Conservation (phyloP, 1,140 invertebrate species). For the Goniozus legneri region DNA sequence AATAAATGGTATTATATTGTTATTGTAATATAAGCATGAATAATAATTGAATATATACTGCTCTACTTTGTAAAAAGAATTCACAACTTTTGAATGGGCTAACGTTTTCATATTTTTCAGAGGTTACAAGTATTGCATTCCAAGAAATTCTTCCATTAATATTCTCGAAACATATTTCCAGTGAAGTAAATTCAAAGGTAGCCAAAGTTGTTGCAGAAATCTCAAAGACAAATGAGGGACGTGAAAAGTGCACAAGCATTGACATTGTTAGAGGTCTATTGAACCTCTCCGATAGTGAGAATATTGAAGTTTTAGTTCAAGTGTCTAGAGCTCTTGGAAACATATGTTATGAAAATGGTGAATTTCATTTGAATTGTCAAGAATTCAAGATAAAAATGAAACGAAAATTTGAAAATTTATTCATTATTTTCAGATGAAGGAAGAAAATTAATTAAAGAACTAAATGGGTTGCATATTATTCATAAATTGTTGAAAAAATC, state of each 20-base stretch:
- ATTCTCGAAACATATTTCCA: slow-evolving; percentile 33
- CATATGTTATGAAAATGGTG: slow-evolving; percentile 84
- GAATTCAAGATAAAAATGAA: slow-evolving; percentile 11
- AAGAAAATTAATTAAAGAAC: slow-evolving; percentile 60
- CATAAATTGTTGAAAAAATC: slow-evolving; percentile 33
- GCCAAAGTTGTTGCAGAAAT: slow-evolving; percentile 70
- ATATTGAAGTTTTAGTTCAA: slow-evolving; percentile 63
- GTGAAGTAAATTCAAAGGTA: slow-evolving; percentile 37
- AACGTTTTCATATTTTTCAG: slow-evolving; percentile 23
- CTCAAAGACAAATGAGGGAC: slow-evolving; percentile 65
- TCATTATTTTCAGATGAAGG: slow-evolving; percentile 36
- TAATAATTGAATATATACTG: not conserved
- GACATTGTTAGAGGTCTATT: slow-evolving; percentile 61
- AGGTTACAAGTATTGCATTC: slow-evolving; percentile 24
- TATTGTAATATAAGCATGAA: slow-evolving; percentile 2
- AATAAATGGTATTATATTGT: slow-evolving; percentile 21
- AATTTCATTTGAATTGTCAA: slow-evolving; percentile 20
- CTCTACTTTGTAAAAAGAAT: not conserved
- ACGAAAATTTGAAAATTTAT: not conserved
- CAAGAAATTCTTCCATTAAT: slow-evolving; percentile 38
- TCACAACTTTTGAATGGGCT: no score
- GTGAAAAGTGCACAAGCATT: slow-evolving; percentile 61
- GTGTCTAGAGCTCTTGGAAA: slow-evolving; percentile 80
- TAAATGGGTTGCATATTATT: slow-evolving; percentile 57
- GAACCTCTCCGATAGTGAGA: slow-evolving; percentile 50